These are phyloP conservation scores for Chrosomus eos DNA, from an alignment of 2,797 vertebrate species.

Conservation along the genomic window DNA sequence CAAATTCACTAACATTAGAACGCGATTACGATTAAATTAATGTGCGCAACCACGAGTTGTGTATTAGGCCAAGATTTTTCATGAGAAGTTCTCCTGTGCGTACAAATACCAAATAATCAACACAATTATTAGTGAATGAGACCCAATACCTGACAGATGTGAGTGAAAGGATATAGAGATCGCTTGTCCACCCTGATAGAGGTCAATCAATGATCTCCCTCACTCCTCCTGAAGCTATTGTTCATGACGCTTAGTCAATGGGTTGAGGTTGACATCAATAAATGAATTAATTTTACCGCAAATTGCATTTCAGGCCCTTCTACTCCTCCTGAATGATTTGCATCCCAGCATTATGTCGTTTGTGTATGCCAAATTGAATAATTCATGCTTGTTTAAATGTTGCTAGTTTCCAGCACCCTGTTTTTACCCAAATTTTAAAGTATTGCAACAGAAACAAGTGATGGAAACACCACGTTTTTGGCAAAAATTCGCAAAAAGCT, in stretches of 20 bases:
- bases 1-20: too few relatives aligned
- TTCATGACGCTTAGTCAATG: slow-evolving; percentile 16
- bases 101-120: too few relatives aligned
- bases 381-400: background rate
- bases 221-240: slow-evolving; percentile 30
- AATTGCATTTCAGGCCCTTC: slow-evolving; percentile 39
- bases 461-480: too few relatives aligned
- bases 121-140: too few relatives aligned
- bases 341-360: slow-evolving; percentile 5
- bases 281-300: slow-evolving; percentile 49
- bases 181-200: slow-evolving; percentile 44
- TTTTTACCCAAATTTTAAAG: too few relatives aligned
- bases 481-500: too few relatives aligned
- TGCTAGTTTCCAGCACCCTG: background rate
- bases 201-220: slow-evolving; percentile 43
- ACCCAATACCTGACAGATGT: slow-evolving; percentile 34
- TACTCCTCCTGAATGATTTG: slow-evolving; percentile 2
- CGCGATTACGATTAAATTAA: too few relatives aligned
- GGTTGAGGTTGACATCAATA: slow-evolving; percentile 47
- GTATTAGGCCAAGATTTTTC: too few relatives aligned
- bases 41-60: too few relatives aligned
- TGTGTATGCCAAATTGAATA: background rate
- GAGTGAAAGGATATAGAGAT: slow-evolving; percentile 49
- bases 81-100: too few relatives aligned
- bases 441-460: too few relatives aligned